A percentile compares a stretch with the other conserved stretches of the same genome.
Evolutionary conservation across 2,113 vertebrate genomes (phyloP).

Genomic region (Leucopsar rothschildi): DNA sequence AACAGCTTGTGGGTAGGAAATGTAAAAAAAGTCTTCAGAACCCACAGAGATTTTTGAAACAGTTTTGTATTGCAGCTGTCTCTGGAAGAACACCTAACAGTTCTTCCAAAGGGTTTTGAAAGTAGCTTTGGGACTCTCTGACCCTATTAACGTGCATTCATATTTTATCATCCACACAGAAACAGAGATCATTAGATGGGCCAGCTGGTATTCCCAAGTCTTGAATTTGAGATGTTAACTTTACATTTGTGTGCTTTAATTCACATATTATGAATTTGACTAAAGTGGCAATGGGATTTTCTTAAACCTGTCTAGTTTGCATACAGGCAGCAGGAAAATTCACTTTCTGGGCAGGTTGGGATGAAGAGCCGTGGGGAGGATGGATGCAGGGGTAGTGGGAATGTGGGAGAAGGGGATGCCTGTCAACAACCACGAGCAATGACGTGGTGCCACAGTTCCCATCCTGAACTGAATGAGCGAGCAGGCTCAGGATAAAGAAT

Average conservation of each 20-base stretch:
- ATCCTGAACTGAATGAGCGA: accelerated
- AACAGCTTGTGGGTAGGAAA: background rate
- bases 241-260: background rate
- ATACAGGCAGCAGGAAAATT: background rate
- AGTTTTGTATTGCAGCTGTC: background rate
- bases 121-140: background rate
- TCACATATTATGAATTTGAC: background rate
- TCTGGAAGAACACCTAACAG: background rate
- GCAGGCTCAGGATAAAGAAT: background rate
- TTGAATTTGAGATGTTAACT: background rate
- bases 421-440: background rate
- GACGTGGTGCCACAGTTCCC: accelerated
- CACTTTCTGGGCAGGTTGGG: accelerated
- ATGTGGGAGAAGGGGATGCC: background rate
- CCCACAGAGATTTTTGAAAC: background rate
- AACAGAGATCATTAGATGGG: background rate
- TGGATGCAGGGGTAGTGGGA: background rate
- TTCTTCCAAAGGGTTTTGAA: background rate
- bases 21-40: background rate
- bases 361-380: accelerated
- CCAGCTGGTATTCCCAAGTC: background rate
- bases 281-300: background rate
- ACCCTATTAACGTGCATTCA: background rate
- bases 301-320: background rate
- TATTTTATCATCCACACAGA: background rate